Evolutionary conservation across 2,888 invertebrate genomes (phyloP).

Genomic region (Ophion costatus): DNA sequence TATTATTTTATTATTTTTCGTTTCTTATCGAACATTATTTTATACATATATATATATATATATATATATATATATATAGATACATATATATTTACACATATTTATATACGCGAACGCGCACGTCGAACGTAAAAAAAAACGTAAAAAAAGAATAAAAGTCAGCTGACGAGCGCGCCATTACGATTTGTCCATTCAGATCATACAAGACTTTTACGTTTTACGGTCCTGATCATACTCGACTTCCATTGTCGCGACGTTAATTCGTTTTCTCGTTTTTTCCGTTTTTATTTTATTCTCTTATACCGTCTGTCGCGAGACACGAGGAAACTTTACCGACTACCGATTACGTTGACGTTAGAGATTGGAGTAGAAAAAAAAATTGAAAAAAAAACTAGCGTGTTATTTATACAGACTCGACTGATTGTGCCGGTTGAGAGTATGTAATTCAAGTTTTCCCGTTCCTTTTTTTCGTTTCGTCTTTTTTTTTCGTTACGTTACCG

Average conservation of each 20-base stretch:
- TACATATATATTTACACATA: conserved; percentile 73
- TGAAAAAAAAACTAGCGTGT: conserved; percentile 54
- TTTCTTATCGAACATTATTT: conserved; percentile 64
- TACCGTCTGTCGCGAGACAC: conserved; percentile 36
- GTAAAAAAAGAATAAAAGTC: conserved; percentile 43
- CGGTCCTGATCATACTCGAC: conserved; percentile 33
- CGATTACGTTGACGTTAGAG: conserved; percentile 77
- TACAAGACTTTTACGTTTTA: conserved; percentile 62
- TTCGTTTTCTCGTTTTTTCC: conserved; percentile 37
- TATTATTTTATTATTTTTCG: conserved; percentile 69
- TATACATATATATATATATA: conserved; percentile 69
- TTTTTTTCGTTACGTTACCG: conserved; percentile 31
- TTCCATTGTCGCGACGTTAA: conserved; percentile 39
- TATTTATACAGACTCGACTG: conserved; percentile 72
- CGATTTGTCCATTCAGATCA: conserved; percentile 46
- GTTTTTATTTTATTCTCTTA: conserved; percentile 47
- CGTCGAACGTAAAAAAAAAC: conserved; percentile 65
- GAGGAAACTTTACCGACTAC: conserved; percentile 71
- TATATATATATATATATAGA: conserved; percentile 73
- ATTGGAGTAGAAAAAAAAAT: too few species aligned
- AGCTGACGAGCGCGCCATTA: conserved; percentile 44
- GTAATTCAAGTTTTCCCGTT: conserved; percentile 59
- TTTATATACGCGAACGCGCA: conserved; percentile 75
- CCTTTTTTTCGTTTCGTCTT: conserved; percentile 46
- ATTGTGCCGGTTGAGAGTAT: conserved; percentile 73